These are phyloP conservation scores for Lasioglossum marginatum DNA, from an alignment of 2,888 invertebrate species.

Conservation along the genomic window DNA sequence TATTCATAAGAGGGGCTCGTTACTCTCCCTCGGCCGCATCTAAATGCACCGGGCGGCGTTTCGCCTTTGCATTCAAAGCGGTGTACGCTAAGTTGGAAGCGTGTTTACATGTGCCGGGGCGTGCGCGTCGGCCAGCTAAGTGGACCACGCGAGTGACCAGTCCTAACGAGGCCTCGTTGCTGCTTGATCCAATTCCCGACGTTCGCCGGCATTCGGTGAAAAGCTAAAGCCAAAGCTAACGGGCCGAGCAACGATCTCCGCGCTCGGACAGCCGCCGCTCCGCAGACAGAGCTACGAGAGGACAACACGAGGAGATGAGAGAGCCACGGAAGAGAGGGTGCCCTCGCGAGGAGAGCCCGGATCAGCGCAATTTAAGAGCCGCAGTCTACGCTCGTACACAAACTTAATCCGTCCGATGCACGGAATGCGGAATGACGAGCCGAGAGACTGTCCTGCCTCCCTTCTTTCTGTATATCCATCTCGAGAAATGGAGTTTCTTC, in stretches of 20 bases:
- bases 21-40: conserved; percentile 29
- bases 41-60: conserved; percentile 26
- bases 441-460: conserved; percentile 51
- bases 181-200: conserved; percentile 55
- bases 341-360: conserved; percentile 30
- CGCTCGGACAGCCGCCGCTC: neutral
- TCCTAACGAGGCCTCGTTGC: conserved; percentile 61
- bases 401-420: conserved; percentile 70
- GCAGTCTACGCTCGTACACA: conserved; percentile 64
- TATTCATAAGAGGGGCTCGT: conserved; percentile 45
- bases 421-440: conserved; percentile 64
- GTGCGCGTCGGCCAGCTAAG: conserved; percentile 32
- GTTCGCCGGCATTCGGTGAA: conserved; percentile 35
- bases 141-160: conserved; percentile 51
- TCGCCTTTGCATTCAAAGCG: conserved; percentile 47
- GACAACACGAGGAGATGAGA: neutral
- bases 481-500: conserved; percentile 51
- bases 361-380: conserved; percentile 70
- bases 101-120: conserved; percentile 38
- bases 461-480: conserved; percentile 46
- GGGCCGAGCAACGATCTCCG: conserved; percentile 4
- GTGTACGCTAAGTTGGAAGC: conserved; percentile 35
- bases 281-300: neutral
- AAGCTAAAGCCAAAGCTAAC: conserved; percentile 26
- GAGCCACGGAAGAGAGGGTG: neutral